Evolutionary conservation across 2,797 vertebrate genomes (phyloP), one percentile per base, ranked within the genome.

Genomic region (Anabas testudineus): DNA sequence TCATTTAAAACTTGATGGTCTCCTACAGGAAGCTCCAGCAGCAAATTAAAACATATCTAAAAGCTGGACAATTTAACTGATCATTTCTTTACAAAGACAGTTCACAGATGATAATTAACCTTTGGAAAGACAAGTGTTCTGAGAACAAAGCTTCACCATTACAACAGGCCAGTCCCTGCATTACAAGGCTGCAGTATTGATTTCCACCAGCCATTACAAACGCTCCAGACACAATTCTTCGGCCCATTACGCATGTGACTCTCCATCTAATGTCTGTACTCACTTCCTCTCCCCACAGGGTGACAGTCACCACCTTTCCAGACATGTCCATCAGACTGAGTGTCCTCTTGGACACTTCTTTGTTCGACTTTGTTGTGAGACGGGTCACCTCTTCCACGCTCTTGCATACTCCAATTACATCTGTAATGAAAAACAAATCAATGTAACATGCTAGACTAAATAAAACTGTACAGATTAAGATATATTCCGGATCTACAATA

Each of bases 331-430:
- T 95, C 90, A 99, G 86, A 72, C 89, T 92, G 56, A 99, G 53
- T 0, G 95, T 95, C 82, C 97, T 95, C 91, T 98, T 99, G 3
- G 95, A 96, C 48, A 99, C 96, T 86, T 99, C 97, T 14, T 93
- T 95, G 93, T 83, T 97, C 42, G 94, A 74, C 90, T 95, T 99
- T 69, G 97, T 94, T n/a, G 84, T 95, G 80, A 99, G 93, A 81
- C 96, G 97, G 18, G 91, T 92, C 72, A 95, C 82, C 47, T 98
- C 97, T 5, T 97, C 96, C 41, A 93, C 96, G 67, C 84, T 96
- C 90, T 96, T 99, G 80, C 97, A 99, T 89, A 99, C 93, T 32
- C 97, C 98, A 48, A 99, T 97, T 80, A 99, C 93, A 90, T 99
- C 98, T 99, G 90, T 43, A 91, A 86, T 4, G 32, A 56, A 56